phyloP scores from a whole-genome alignment of 2,888 invertebrate species.

The Aphodius sticticus region DNA sequence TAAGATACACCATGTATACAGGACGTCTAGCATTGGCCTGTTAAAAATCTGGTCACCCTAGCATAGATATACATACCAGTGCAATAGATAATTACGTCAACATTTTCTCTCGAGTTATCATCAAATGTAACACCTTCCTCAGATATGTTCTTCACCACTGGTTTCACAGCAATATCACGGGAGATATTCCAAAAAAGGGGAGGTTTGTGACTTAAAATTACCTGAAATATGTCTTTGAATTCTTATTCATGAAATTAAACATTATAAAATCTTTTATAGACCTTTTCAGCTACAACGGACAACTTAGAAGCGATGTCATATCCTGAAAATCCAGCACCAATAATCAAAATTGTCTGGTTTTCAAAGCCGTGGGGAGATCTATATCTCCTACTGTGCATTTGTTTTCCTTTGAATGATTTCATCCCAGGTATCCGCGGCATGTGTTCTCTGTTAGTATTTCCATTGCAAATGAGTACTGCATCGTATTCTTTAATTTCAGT shows the following conservation, averaged over 20 bases:
- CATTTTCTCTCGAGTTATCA: conserved; percentile 67
- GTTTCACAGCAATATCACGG: conserved; percentile 62
- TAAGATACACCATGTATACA: no score
- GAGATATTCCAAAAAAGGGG: conserved; percentile 30
- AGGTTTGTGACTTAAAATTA: conserved; percentile 49
- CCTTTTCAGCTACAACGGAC: conserved; percentile 66
- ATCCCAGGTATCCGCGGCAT: conserved; percentile 74
- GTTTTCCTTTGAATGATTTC: conserved; percentile 66
- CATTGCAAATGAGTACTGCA: conserved; percentile 82
- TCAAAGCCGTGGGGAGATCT: conserved; percentile 73
- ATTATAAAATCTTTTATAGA: conserved; percentile 46
- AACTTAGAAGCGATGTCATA: conserved; percentile 75
- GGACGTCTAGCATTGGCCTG: no score
- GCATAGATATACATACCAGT: conserved; percentile 65
- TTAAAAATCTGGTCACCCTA: neutral
- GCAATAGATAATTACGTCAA: conserved; percentile 75
- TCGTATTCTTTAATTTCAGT: conserved; percentile 70
- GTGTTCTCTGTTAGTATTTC: conserved; percentile 81
- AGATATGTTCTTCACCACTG: conserved; percentile 63
- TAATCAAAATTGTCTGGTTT: conserved; percentile 74
- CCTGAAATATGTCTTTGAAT: conserved; percentile 45
- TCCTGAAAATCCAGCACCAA: conserved; percentile 89
- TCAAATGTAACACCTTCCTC: conserved; percentile 65
- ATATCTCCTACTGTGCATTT: conserved; percentile 84
- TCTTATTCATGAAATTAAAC: neutral